phyloP scores from a whole-genome alignment of 92 coral and sea anemone species.

The Epizoanthus ramosus region DNA sequence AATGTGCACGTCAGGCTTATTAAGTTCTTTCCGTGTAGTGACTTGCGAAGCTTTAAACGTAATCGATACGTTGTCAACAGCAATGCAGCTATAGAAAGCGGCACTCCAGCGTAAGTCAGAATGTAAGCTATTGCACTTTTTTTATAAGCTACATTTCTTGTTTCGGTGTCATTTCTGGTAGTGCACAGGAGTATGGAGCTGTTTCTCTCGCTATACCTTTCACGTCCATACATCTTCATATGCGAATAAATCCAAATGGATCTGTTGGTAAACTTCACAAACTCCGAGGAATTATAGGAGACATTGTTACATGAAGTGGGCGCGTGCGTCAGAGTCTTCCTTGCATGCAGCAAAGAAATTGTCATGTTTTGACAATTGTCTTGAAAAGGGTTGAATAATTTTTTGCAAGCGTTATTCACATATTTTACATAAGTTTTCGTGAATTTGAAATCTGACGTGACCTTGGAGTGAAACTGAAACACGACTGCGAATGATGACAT shows the following conservation, averaged over 20 bases:
- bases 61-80: not conserved
- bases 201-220: not conserved
- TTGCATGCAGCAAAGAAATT: not conserved
- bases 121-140: not conserved
- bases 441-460: too few species aligned
- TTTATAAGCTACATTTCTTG: not conserved
- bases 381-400: not conserved
- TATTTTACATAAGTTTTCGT: not conserved
- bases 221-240: not conserved
- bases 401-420: not conserved
- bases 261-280: not conserved
- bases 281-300: not conserved
- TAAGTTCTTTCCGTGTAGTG: not conserved
- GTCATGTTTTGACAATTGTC: not conserved
- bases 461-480: too few species aligned
- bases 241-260: not conserved
- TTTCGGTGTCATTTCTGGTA: not conserved
- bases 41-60: not conserved
- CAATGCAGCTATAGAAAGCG: not conserved
- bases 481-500: not conserved
- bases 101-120: not conserved
- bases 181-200: not conserved
- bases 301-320: not conserved
- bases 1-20: not conserved
- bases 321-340: not conserved